phyloP scores from a whole-genome alignment of 2,797 vertebrate species.

The Chromobotia macracanthus region DNA sequence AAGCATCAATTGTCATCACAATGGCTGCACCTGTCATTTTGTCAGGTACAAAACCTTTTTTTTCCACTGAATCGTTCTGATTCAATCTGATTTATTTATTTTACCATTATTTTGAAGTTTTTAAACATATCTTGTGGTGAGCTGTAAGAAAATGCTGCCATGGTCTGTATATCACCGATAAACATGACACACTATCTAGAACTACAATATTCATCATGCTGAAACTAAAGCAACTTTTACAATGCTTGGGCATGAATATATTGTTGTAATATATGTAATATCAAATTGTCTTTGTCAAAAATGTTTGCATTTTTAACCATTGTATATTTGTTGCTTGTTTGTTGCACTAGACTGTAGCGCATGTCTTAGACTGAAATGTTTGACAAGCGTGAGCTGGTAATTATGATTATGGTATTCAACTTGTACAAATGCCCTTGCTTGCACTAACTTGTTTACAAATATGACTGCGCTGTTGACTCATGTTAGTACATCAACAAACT shows the following conservation, averaged over 20 bases:
- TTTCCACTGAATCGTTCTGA: background rate
- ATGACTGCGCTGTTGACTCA: slow-evolving; percentile 6
- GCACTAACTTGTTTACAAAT: slow-evolving; percentile 26
- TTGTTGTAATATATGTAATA: background rate
- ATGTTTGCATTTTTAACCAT: no score
- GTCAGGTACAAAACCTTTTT: no score
- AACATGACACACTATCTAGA: background rate
- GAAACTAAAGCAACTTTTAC: background rate
- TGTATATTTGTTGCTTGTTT: background rate
- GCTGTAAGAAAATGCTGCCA: background rate
- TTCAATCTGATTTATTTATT: background rate
- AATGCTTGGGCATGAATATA: background rate
- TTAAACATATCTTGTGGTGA: no score
- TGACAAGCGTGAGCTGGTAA: slow-evolving; percentile 24
- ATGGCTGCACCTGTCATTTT: no score
- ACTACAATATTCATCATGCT: background rate
- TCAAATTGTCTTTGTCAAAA: no score
- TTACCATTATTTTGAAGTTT: no score
- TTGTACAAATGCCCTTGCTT: slow-evolving; percentile 31
- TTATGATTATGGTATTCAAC: slow-evolving; percentile 36
- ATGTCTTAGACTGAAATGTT: slow-evolving; percentile 13
- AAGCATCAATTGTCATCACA: no score
- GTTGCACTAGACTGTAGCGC: background rate
- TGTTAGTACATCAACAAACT: slow-evolving; percentile 1
- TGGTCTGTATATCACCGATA: background rate